A percentile compares a stretch with the other conserved stretches of the same genome.
These are phyloP conservation scores for Etheostoma cragini DNA, from an alignment of 2,113 vertebrate genomes.

Conservation along the genomic window DNA sequence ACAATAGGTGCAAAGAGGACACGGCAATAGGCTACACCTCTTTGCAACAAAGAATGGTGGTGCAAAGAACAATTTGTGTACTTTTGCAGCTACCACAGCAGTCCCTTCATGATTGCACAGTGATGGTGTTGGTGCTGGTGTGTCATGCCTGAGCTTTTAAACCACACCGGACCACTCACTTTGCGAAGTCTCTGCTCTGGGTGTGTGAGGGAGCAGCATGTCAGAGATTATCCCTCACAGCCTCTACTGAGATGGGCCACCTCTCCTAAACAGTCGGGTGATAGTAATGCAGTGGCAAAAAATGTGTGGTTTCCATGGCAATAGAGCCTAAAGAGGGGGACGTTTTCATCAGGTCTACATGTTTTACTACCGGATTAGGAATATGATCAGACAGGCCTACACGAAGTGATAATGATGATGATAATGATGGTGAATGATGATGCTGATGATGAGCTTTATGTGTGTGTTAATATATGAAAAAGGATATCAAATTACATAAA, in stretches of 20 bases:
- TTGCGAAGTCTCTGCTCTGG: not conserved
- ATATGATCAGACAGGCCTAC: not conserved
- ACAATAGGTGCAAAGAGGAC: not conserved
- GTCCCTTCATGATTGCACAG: not conserved
- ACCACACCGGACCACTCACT: constrained; percentile 23
- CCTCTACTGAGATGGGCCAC: constrained; percentile 14
- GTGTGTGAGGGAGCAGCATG: constrained; percentile 10
- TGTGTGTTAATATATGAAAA: too few species aligned
- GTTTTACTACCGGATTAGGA: not conserved
- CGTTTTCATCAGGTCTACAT: not conserved
- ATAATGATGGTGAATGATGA: not conserved
- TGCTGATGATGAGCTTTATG: not conserved
- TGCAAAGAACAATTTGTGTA: not conserved
- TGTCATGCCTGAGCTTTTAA: constrained; percentile 15
- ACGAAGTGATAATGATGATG: not conserved
- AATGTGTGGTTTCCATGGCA: constrained; percentile 84
- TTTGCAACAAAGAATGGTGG: not conserved
- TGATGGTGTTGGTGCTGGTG: not conserved
- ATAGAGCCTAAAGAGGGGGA: constrained; percentile 48
- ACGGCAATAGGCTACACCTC: not conserved
- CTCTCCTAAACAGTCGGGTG: constrained; percentile 65
- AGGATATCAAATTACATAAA: not conserved
- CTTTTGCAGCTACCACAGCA: not conserved
- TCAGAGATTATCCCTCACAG: constrained; percentile 42
- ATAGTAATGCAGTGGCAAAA: constrained; percentile 83